Conservation (phyloP, 2,888 invertebrate genomes). For the Yponomeuta plumbellus region DNA sequence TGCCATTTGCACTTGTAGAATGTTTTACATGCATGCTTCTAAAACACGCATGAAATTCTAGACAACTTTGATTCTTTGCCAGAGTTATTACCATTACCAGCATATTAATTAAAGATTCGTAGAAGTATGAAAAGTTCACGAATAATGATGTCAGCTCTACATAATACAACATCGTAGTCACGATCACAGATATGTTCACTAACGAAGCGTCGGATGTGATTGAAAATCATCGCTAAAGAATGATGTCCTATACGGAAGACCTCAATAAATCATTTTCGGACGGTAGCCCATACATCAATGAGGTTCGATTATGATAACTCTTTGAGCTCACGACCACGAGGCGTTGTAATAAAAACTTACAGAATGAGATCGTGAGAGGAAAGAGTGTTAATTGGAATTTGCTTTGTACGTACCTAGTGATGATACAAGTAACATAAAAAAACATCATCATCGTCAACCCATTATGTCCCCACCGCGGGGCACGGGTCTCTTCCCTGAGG, state of each 20-base stretch:
- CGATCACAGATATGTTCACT: constrained; percentile 60
- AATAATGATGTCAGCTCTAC: constrained; percentile 3
- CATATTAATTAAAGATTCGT: background rate
- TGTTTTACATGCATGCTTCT: too few species aligned
- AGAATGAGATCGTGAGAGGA: constrained; percentile 15
- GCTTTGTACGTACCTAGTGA: background rate
- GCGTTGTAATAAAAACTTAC: constrained; percentile 13
- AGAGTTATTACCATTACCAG: too few species aligned
- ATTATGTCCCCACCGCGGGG: too few species aligned
- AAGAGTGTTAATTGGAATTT: constrained; percentile 4
- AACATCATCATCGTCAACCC: too few species aligned
- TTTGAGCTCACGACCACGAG: constrained; percentile 13
- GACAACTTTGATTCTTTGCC: too few species aligned
- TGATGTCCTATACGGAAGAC: constrained; percentile 73
- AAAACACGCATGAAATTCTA: too few species aligned
- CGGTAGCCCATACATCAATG: constrained; percentile 73
- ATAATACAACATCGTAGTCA: constrained; percentile 23
- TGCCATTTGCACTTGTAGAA: too few species aligned
- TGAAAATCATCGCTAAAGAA: constrained; percentile 73
- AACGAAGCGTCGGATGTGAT: constrained; percentile 75
- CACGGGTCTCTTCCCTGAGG: too few species aligned
- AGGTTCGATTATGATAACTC: constrained; percentile 70
- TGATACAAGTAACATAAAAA: background rate
- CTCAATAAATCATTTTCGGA: constrained; percentile 68
- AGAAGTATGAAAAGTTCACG: background rate